Evolutionary conservation across 1,140 invertebrate species (phyloP).

Genomic region (Bilobella aurantiaca): DNA sequence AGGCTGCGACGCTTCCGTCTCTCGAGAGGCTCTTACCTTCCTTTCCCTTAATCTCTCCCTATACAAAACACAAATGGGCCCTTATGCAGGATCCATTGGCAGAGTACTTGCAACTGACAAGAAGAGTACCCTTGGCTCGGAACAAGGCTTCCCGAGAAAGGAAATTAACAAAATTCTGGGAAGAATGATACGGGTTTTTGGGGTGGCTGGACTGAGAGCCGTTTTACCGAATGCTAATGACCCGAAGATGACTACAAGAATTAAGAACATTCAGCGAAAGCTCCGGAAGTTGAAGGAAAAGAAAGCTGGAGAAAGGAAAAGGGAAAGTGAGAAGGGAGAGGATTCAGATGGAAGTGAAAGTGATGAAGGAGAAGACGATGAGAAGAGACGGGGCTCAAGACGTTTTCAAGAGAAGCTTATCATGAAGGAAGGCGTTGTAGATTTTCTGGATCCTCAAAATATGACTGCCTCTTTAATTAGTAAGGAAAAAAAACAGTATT

Average conservation of each 20-base stretch:
- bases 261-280: slow-evolving; percentile 31
- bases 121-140: neutral
- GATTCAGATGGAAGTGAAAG: slow-evolving; percentile 13
- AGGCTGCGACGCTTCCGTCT: slow-evolving; percentile 12
- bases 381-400: neutral
- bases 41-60: slow-evolving; percentile 27
- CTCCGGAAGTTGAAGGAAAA: slow-evolving; percentile 20
- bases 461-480: slow-evolving; percentile 28
- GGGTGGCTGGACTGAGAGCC: slow-evolving; percentile 28
- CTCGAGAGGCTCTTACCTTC: slow-evolving; percentile 24
- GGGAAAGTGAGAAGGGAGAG: slow-evolving; percentile 8
- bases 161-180: slow-evolving; percentile 29
- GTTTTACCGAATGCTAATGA: slow-evolving; percentile 24
- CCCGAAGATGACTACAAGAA: slow-evolving; percentile 21
- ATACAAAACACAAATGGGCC: slow-evolving; percentile 27
- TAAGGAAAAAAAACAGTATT: slow-evolving; percentile 16
- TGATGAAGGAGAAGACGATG: slow-evolving; percentile 13
- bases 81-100: slow-evolving; percentile 20
- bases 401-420: slow-evolving; percentile 8
- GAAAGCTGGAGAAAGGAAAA: neutral
- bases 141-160: slow-evolving; percentile 20
- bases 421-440: slow-evolving; percentile 33
- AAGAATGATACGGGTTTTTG: slow-evolving; percentile 31
- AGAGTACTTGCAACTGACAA: slow-evolving; percentile 4
- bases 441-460: slow-evolving; percentile 28